Evolutionary conservation across 2,888 invertebrate genomes (phyloP), one percentile per base, ranked within the genome.

Genomic region (Melipona bicolor): DNA sequence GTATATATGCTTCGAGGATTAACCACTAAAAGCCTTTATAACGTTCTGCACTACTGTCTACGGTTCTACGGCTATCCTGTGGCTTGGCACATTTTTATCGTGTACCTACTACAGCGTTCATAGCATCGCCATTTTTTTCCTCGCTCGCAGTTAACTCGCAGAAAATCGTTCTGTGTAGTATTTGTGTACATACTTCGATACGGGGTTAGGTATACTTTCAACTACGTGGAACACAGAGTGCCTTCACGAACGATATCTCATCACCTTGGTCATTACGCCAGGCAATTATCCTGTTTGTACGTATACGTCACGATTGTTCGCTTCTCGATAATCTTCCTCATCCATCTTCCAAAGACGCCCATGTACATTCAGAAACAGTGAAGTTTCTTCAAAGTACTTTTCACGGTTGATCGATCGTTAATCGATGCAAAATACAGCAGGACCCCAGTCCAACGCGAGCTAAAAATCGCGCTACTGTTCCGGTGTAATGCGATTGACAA

Each of bases 301-400:
- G 24, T 64, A 54, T 52, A 64, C 52, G 21, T 21, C 15, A 9
- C 43, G 19, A 78, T 62, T 19, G n/a, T 59, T 59, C 69, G 19
- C n/a, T 52, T 17, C 15, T 49, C 61, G 9, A 24, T 24, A 36
- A 24, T 61, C 17, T 13, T 54, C 32, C 59, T n/a, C 24, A n/a
- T 56, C 36, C 72, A 72, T 81, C 79, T 86, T 79, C 89, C 88
- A 88, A 77, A 61, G 84, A 89, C 79, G 79, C 86, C 84, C 87
- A 81, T 75, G 62, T 59, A 61, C 59, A 13, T 69, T 21, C 24
- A 49, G 15, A 36, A 61, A 43, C 43, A 9, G 52, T 19, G 75
- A 43, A 61, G 4, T 21, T 69, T 54, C 24, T 24, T 9, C 43
- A 43, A 43, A 11, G 11, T 73, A 13, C 67, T 80, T n/a, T 62